These are phyloP conservation scores for Rhabditophanes sp. DNA, from an alignment of 2,888 invertebrate genomes.

Conservation along the genomic window DNA sequence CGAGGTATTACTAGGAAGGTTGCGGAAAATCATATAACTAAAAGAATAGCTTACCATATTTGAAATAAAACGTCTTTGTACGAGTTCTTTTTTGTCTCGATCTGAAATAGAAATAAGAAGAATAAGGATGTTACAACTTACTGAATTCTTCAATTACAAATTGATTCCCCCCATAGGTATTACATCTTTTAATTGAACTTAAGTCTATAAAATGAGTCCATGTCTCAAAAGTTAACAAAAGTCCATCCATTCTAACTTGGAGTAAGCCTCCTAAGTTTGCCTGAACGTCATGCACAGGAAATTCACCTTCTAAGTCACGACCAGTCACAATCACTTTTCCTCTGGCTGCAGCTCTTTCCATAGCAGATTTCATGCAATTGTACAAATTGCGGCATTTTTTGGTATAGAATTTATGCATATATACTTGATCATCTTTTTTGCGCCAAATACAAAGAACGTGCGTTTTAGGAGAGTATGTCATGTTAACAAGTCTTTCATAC, in stretches of 20 bases:
- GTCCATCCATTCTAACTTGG: conserved; percentile 79
- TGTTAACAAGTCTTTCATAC: conserved; percentile 84
- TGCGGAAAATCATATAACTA: no score
- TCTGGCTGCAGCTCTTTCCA: conserved; percentile 66
- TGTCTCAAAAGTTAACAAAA: conserved; percentile 74
- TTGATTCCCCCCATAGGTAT: conserved; percentile 94
- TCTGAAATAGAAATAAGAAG: conserved; percentile 56
- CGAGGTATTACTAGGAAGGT: no score
- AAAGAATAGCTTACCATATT: conserved; percentile 65
- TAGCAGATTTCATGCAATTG: conserved; percentile 92
- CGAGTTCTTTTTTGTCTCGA: conserved; percentile 87
- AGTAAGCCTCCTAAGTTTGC: conserved; percentile 91
- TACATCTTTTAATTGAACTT: conserved; percentile 97
- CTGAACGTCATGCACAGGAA: conserved; percentile 90
- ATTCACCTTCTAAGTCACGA: conserved; percentile 61
- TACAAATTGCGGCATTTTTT: conserved; percentile 96
- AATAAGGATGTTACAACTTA: conserved; percentile 52
- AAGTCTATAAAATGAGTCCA: conserved; percentile 65
- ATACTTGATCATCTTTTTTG: conserved; percentile 64
- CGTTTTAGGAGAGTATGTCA: conserved; percentile 98
- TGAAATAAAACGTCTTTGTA: conserved; percentile 89
- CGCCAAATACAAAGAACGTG: conserved; percentile 92
- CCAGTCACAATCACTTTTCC: conserved; percentile 52
- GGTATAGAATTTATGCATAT: conserved; percentile 92
- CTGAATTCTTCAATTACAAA: conserved; percentile 99